Evolutionary conservation across 2,113 vertebrate genomes (phyloP).

Genomic region (Colossoma macropomum): DNA sequence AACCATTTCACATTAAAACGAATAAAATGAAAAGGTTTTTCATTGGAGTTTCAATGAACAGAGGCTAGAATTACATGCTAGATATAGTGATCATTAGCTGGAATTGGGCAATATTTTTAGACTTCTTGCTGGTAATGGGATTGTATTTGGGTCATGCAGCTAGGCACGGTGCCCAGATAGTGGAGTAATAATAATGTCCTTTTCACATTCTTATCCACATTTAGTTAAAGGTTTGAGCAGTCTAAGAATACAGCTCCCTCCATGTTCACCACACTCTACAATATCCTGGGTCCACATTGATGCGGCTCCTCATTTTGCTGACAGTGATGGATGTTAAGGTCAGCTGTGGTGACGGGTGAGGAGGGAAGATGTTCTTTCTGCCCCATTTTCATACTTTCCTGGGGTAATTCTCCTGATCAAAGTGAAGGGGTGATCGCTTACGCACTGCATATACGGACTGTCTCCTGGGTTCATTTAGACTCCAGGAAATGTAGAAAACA

Average conservation of each 20-base stretch:
- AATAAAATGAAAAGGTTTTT: too few relatives aligned
- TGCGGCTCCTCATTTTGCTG: slow-evolving; percentile 16
- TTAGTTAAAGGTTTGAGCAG: too few relatives aligned
- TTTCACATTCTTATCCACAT: not conserved
- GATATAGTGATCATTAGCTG: too few relatives aligned
- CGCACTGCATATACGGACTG: not conserved
- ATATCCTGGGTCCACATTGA: slow-evolving; percentile 7
- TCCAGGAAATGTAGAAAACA: not conserved
- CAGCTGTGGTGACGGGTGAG: slow-evolving; percentile 17
- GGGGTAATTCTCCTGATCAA: slow-evolving; percentile 42
- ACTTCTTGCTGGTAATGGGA: too few relatives aligned
- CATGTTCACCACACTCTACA: not conserved
- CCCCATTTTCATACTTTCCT: not conserved
- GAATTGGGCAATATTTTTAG: too few relatives aligned
- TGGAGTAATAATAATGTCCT: not conserved
- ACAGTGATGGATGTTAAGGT: slow-evolving; percentile 48
- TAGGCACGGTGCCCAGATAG: too few relatives aligned
- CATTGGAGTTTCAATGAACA: too few relatives aligned
- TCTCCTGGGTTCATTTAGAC: not conserved
- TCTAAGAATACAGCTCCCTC: too few relatives aligned
- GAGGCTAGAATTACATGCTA: too few relatives aligned
- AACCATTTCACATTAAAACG: too few relatives aligned
- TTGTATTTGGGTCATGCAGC: too few relatives aligned
- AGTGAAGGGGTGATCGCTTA: not conserved
- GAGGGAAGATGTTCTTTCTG: slow-evolving; percentile 39